Percentiles rank a stretch among this genome's conserved stretches.
phyloP scores from a whole-genome alignment of 2,113 vertebrate species.

The Myrmecobius fasciatus region DNA sequence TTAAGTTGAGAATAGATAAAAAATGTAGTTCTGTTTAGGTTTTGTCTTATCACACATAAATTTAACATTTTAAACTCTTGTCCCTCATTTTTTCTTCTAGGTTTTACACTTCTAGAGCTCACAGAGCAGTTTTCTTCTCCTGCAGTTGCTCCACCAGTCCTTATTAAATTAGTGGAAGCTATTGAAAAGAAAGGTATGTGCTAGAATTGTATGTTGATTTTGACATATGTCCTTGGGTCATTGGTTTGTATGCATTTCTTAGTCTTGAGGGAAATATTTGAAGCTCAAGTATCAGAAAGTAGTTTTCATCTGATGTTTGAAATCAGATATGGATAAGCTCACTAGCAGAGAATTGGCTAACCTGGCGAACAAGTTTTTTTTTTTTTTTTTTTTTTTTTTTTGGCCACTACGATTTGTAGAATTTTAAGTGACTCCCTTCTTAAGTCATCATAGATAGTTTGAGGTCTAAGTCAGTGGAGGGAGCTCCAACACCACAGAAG shows the following conservation, averaged over 20 bases:
- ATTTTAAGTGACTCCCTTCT: background rate
- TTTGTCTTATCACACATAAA: slow-evolving; percentile 13
- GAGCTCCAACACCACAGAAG: background rate
- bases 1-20: background rate
- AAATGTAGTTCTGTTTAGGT: slow-evolving; percentile 61
- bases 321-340: background rate
- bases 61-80: slow-evolving; percentile 1
- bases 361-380: no score
- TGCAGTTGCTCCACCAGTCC: slow-evolving; percentile 89
- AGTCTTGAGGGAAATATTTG: background rate
- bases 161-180: slow-evolving; percentile 91
- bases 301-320: background rate
- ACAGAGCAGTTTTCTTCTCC: slow-evolving; percentile 94
- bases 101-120: slow-evolving; percentile 89
- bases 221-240: background rate
- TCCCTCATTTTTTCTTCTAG: slow-evolving; percentile 79
- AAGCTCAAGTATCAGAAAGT: background rate
- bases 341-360: background rate
- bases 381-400: background rate
- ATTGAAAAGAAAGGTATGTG: slow-evolving; percentile 95
- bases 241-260: background rate
- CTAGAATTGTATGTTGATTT: background rate
- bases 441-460: background rate
- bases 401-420: background rate
- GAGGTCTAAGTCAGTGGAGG: background rate